Conservation (phyloP, 30 jellyfish, hydroid and myxozoan species). For the Aurelia aurita region DNA sequence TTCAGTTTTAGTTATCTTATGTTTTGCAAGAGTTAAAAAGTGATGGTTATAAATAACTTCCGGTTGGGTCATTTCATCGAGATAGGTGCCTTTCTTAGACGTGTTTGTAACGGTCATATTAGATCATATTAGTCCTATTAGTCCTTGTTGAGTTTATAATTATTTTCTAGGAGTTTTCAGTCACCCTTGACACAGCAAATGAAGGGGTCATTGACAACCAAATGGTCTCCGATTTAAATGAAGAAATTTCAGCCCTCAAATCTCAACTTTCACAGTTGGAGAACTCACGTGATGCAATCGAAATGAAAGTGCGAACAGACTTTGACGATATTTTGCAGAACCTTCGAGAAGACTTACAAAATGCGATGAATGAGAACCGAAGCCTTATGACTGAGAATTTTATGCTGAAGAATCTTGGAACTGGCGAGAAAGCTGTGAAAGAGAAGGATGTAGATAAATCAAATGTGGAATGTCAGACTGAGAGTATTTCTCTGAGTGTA, state of each 20-base stretch:
- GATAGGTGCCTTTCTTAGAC: no score
- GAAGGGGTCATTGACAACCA: not conserved
- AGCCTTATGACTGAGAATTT: slow-evolving; percentile 75
- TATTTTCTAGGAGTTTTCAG: not conserved
- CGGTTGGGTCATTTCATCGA: no score
- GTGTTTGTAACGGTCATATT: no score
- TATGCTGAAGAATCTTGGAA: slow-evolving; percentile 67
- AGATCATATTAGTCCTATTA: no score
- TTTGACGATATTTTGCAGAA: slow-evolving; percentile 79
- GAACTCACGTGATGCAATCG: not conserved
- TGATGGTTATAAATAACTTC: no score
- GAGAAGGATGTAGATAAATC: not conserved
- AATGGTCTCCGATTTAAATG: slow-evolving; percentile 9
- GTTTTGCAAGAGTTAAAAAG: no score
- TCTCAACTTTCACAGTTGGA: slow-evolving; percentile 13
- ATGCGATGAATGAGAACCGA: slow-evolving; percentile 71
- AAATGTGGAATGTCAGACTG: not conserved
- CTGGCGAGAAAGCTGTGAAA: not conserved
- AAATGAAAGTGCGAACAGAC: slow-evolving; percentile 37
- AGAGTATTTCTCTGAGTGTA: not conserved
- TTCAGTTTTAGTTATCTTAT: no score
- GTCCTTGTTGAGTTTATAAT: not conserved
- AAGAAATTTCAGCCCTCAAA: slow-evolving; percentile 20
- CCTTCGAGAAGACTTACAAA: slow-evolving; percentile 82
- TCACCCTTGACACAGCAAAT: not conserved